phyloP scores from a whole-genome alignment of 2,888 invertebrate genomes.

The Ecdyonurus torrentis region DNA sequence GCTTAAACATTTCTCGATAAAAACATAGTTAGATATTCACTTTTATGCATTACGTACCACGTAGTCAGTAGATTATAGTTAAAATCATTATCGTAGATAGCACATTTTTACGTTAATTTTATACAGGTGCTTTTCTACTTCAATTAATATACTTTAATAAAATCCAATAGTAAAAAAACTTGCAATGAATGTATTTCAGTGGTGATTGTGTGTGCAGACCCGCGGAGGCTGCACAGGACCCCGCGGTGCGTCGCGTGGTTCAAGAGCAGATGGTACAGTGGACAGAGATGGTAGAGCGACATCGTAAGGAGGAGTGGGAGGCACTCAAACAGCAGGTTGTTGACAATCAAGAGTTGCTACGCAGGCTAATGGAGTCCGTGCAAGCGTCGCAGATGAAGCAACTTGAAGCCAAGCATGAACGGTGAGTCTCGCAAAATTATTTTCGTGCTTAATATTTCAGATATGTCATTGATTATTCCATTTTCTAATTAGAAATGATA shows the following conservation, averaged over 20 bases:
- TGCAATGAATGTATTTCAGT: too few relatives aligned
- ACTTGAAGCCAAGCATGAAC: constrained; percentile 73
- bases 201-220: constrained; percentile 23
- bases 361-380: constrained; percentile 63
- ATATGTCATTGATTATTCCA: too few relatives aligned
- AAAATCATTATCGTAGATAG: too few relatives aligned
- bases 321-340: constrained; percentile 44
- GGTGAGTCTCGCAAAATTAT: constrained; percentile 35
- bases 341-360: constrained; percentile 36
- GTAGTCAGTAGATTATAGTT: too few relatives aligned
- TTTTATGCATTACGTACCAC: background rate
- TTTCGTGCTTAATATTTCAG: too few relatives aligned
- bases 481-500: too few relatives aligned
- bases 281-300: constrained; percentile 76
- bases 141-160: too few relatives aligned
- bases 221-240: constrained; percentile 61
- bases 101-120: background rate
- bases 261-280: constrained; percentile 88
- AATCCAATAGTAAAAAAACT: too few relatives aligned
- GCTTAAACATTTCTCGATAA: background rate
- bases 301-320: constrained; percentile 62
- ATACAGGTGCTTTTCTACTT: background rate
- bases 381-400: constrained; percentile 79
- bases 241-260: constrained; percentile 64
- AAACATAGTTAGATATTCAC: background rate